Percentiles rank a stretch among this genome's conserved stretches.
phyloP scores from a whole-genome alignment of 2,113 vertebrate genomes.

The Tyrannus savana region DNA sequence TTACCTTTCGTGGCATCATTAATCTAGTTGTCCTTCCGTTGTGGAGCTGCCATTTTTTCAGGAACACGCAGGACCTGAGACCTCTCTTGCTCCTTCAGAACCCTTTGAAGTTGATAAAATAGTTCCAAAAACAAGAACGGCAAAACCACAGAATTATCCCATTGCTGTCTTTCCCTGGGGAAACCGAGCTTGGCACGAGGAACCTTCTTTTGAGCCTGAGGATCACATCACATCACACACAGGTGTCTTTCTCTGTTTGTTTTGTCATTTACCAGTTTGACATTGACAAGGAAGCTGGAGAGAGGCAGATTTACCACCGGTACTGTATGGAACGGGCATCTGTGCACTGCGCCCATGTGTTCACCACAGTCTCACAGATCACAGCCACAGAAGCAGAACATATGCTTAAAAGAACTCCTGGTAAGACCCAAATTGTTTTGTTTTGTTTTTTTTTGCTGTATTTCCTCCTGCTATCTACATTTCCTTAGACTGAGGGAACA shows the following conservation, averaged over 20 bases:
- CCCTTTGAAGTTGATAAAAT: background rate
- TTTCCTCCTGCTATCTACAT: background rate
- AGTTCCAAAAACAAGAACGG: background rate
- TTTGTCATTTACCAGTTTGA: conserved; percentile 81
- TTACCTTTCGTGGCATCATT: background rate
- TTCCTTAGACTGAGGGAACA: background rate
- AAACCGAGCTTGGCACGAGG: background rate
- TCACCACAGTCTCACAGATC: conserved; percentile 96
- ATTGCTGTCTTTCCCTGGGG: background rate
- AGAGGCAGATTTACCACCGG: conserved; percentile 95
- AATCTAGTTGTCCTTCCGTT: background rate
- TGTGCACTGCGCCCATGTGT: conserved; percentile 91
- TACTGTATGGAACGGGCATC: conserved; percentile 95
- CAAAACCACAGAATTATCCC: background rate
- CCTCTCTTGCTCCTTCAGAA: background rate
- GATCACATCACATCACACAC: background rate
- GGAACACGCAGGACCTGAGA: background rate
- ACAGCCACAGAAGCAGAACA: conserved; percentile 93
- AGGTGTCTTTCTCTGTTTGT: background rate
- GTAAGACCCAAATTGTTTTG: conserved; percentile 62
- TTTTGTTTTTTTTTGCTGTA: background rate
- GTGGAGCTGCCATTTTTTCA: background rate
- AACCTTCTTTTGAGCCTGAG: background rate
- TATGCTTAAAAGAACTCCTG: conserved; percentile 91
- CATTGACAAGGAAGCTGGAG: conserved; percentile 93